Evolutionary conservation across 2,888 invertebrate species (phyloP).

Genomic region (Phaedon cochleariae): DNA sequence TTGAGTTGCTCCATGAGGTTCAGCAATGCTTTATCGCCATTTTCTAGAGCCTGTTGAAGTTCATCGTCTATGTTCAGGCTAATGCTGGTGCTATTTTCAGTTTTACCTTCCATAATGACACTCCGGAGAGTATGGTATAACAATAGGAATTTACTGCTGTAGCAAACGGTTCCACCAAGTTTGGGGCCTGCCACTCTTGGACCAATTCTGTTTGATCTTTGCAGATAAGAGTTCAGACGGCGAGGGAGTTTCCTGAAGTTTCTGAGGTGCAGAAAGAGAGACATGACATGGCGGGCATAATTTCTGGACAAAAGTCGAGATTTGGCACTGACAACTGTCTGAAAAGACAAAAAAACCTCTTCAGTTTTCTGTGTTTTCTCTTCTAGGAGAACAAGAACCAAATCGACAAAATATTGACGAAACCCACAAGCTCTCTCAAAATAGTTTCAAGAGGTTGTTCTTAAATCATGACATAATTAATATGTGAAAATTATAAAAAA

Average conservation of each 20-base stretch:
- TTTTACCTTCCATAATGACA: neutral
- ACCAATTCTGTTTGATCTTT: neutral
- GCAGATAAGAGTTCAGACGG: neutral
- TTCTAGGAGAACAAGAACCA: too few relatives aligned
- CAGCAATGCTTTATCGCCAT: conserved; percentile 53
- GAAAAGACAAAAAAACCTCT: neutral
- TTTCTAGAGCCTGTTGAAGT: conserved; percentile 44
- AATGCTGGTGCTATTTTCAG: neutral
- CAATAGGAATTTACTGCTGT: neutral
- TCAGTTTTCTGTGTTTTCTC: neutral
- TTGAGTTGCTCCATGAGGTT: conserved; percentile 55
- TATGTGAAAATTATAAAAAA: too few relatives aligned
- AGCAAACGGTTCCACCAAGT: neutral
- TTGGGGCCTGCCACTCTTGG: neutral
- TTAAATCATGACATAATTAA: too few relatives aligned
- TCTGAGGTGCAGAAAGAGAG: conserved; percentile 8
- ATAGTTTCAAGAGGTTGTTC: too few relatives aligned
- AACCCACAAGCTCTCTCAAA: too few relatives aligned
- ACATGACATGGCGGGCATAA: conserved; percentile 15
- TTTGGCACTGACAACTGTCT: neutral
- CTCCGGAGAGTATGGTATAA: conserved; percentile 17
- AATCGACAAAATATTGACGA: too few relatives aligned
- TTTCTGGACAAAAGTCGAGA: neutral
- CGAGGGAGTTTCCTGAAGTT: conserved; percentile 8
- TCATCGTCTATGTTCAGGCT: conserved; percentile 37